Base-by-base conservation (phyloP, 2,797 vertebrate species). In the Xyrichtys novacula region DNA sequence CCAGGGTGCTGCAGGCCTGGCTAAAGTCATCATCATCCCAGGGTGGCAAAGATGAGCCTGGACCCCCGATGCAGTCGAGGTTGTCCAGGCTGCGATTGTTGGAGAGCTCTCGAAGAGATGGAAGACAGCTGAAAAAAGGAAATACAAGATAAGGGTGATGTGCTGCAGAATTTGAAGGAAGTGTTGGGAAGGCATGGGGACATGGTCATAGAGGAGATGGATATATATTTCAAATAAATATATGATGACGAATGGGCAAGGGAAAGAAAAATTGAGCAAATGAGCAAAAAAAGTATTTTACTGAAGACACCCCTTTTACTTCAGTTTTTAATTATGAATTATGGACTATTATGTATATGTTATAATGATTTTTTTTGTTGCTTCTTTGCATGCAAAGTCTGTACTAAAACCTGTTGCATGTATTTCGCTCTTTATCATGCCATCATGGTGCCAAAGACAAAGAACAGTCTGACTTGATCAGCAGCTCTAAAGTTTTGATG, bases 21-120 rank as follows among this genome's bases (percentile, higher is more conserved):
- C 96, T 96, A 88, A 98, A 96, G 90, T 98, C 96, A 80, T 99
- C 97, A 59, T 99, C 97, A 56, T 99, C 97, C 98, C 98, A 99
- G 78, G 90, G 93, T 0, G 95, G 94, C 90, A 97, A 96, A 80
- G 96, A 94, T 3, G 95, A 95, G 67, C 93, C 92, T 29, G 95
- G 89, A 63, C 95, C 96, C 71, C 94, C 96, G 0, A 98, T 95
- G 61, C 96, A 97, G 91, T 99, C 97, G 73, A 98, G 90, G 87
- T 95, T 96, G 90, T 99, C 97, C 88, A 99, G 93, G 91, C 97
- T 98, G 90, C 95, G 97, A 88, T 91, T 91, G 80, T 82, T 93
- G 70, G 94, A 91, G 52, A 94, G 82, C 89, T 95, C 95, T 86
- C 92, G 87, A 84, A 95, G 90, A 69, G 95, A 93, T 7, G 95